phyloP scores from a whole-genome alignment of 2,888 invertebrate species.

The Microplitis manilae region DNA sequence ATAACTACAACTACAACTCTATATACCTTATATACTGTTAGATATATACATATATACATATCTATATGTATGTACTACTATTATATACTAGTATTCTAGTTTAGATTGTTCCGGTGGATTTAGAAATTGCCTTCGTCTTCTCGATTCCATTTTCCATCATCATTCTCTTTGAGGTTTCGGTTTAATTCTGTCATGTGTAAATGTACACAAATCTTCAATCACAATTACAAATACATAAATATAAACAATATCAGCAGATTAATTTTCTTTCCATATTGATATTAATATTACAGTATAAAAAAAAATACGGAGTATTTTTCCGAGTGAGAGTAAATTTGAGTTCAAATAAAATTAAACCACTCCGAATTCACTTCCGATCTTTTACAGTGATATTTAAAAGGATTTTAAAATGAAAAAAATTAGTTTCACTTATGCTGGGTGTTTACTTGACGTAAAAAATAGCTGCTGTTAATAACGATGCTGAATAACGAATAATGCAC shows the following conservation, averaged over 20 bases:
- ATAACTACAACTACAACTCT: conserved; percentile 40
- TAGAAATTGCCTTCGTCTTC: conserved; percentile 36
- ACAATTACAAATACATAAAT: conserved; percentile 4
- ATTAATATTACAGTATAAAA: not conserved
- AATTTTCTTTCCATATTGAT: no score
- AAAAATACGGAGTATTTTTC: no score
- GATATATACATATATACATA: not conserved
- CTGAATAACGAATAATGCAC: conserved; percentile 5
- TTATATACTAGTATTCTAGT: not conserved
- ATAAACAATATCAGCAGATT: not conserved
- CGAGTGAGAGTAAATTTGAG: no score
- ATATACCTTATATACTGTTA: not conserved
- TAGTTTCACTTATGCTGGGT: no score
- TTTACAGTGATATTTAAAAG: no score
- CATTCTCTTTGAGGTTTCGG: conserved; percentile 34
- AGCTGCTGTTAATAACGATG: not conserved
- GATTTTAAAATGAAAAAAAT: no score
- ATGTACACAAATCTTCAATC: conserved; percentile 5
- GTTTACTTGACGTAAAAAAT: no score
- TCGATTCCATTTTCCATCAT: conserved; percentile 18
- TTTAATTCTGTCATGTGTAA: conserved; percentile 36
- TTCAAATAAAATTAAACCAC: no score
- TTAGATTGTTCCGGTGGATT: conserved; percentile 37
- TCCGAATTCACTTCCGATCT: no score
- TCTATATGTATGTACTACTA: not conserved